Conservation (phyloP, 2,113 vertebrate genomes). For the Struthidea cinerea region DNA sequence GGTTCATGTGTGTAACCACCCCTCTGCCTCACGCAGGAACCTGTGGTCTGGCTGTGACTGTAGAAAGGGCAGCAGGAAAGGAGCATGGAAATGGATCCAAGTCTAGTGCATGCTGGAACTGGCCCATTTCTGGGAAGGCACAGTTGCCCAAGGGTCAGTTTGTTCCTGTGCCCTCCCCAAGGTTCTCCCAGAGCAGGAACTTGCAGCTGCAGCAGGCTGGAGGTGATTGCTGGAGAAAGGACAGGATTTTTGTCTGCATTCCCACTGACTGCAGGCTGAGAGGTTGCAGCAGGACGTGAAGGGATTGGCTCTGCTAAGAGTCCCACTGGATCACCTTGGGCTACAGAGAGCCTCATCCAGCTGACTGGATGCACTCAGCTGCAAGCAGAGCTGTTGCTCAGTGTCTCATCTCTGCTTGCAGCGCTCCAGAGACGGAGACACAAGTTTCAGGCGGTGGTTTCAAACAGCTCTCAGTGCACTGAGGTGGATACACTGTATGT, state of each 20-base stretch:
- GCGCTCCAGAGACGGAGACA: background rate
- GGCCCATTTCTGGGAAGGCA: background rate
- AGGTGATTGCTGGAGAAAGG: background rate
- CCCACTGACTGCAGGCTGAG: background rate
- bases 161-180: background rate
- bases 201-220: background rate
- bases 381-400: background rate
- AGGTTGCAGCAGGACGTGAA: background rate
- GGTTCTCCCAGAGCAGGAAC: background rate
- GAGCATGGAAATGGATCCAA: background rate
- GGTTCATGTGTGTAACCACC: background rate
- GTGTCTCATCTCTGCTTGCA: background rate
- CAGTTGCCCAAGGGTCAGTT: background rate
- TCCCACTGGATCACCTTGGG: background rate
- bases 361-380: background rate
- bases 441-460: background rate
- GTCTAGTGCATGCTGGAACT: background rate
- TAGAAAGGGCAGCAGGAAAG: background rate
- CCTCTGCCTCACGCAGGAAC: background rate
- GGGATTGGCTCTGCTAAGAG: background rate
- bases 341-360: background rate
- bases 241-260: background rate
- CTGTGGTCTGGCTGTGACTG: background rate
- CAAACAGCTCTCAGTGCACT: background rate
- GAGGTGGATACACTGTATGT: background rate